phyloP scores from a whole-genome alignment of 2,113 vertebrate species.

The Xenus cinereus region DNA sequence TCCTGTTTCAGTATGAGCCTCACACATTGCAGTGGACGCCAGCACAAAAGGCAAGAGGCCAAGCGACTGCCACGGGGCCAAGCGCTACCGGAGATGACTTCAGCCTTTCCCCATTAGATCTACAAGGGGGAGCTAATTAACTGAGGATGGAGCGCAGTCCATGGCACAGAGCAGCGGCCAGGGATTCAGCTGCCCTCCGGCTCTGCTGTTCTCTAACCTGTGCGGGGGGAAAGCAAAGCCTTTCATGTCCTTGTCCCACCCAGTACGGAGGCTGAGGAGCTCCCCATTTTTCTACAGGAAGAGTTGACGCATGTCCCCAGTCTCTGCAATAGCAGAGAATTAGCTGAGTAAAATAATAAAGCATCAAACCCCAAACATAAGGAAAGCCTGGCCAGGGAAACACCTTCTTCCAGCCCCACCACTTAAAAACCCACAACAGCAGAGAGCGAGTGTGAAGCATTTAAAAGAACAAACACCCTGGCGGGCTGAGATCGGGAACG shows the following conservation, averaged over 20 bases:
- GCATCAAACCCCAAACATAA: neutral
- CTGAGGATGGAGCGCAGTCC: neutral
- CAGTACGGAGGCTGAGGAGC: neutral
- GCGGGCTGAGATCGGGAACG: neutral
- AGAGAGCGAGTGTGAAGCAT: neutral
- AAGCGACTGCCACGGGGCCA: neutral
- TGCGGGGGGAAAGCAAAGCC: neutral
- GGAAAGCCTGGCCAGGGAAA: neutral
- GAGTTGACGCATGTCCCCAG: neutral
- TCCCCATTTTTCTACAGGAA: neutral
- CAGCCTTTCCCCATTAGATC: neutral
- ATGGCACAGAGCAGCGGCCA: neutral
- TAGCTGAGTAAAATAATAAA: neutral
- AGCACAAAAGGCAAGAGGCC: neutral
- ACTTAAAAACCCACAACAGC: neutral
- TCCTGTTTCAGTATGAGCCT: neutral
- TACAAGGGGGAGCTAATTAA: neutral
- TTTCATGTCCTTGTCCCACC: neutral
- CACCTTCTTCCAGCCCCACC: neutral
- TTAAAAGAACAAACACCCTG: neutral
- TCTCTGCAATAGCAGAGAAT: neutral
- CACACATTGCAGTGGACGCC: fast-evolving
- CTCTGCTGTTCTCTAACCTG: neutral
- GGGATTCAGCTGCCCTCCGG: neutral
- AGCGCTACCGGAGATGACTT: neutral